These are phyloP conservation scores for Oryzaephilus surinamensis DNA, from an alignment of 1,140 invertebrate genomes.

Conservation along the genomic window DNA sequence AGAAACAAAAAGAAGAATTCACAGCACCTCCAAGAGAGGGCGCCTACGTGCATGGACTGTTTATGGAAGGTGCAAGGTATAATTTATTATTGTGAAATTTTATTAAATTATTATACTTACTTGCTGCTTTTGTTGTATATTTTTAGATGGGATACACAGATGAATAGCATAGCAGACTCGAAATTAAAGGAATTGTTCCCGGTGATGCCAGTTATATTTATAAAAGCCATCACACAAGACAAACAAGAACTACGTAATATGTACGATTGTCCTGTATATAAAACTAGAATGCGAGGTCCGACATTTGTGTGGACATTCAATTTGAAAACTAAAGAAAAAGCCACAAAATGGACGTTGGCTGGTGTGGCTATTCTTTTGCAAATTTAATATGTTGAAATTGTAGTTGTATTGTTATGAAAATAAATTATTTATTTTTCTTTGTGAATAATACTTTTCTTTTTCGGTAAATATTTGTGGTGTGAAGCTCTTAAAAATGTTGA, in stretches of 20 bases:
- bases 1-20: conserved; percentile 74
- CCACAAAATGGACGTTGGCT: conserved; percentile 84
- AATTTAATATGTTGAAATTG: no score
- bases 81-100: background rate
- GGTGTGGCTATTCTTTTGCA: conserved; percentile 83
- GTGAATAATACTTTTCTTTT: background rate
- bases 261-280: conserved; percentile 91
- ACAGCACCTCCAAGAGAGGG: conserved; percentile 78
- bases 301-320: conserved; percentile 97
- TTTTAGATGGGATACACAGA: conserved; percentile 61
- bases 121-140: conserved; percentile 7
- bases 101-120: conserved; percentile 2
- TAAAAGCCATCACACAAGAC: conserved; percentile 78
- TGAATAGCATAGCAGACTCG: conserved; percentile 70
- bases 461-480: conserved; percentile 2
- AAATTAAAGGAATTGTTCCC: conserved; percentile 82
- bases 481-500: conserved; percentile 1
- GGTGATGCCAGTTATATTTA: conserved; percentile 83
- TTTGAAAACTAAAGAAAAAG: conserved; percentile 78
- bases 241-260: conserved; percentile 78
- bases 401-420: no score
- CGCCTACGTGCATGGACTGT: conserved; percentile 80
- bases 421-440: conserved; percentile 4
- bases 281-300: conserved; percentile 73
- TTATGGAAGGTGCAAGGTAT: conserved; percentile 80